Evolutionary conservation across 37 sponge, comb jelly and placozoan species (phyloP).

Genomic region (Dysidea cf. avara): DNA sequence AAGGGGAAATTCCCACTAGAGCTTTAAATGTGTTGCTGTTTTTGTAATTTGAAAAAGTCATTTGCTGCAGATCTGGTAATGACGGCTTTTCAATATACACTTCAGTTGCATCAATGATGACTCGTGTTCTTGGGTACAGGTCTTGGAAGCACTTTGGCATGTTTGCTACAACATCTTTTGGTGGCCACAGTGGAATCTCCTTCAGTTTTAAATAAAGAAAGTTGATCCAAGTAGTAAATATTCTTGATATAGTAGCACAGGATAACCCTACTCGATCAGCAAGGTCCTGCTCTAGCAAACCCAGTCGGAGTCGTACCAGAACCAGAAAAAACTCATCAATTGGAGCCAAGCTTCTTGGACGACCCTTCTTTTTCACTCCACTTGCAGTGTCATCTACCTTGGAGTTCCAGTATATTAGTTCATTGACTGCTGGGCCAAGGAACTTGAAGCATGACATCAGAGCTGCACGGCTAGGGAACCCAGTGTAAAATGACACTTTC

Average conservation of each 20-base stretch:
- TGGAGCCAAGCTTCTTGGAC: conserved; percentile 14
- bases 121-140: conserved; percentile 14
- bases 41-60: too few relatives aligned
- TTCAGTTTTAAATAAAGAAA: conserved; percentile 28
- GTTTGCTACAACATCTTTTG: conserved; percentile 8
- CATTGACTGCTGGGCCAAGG: conserved; percentile 26
- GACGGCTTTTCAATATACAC: conserved; percentile 41
- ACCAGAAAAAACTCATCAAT: conserved; percentile 34
- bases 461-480: conserved; percentile 21
- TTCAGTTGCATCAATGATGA: conserved; percentile 36
- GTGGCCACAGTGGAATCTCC: conserved; percentile 31
- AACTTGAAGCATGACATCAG: conserved; percentile 21
- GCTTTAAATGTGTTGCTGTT: too few relatives aligned
- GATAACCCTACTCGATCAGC: conserved; percentile 24
- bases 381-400: neutral
- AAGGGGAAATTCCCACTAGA: too few relatives aligned
- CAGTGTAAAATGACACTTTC: conserved; percentile 47
- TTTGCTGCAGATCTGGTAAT: conserved; percentile 37
- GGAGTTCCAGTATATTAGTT: conserved; percentile 24
- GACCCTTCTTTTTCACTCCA: too few relatives aligned
- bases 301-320: conserved; percentile 20
- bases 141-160: conserved; percentile 42
- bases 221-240: conserved; percentile 35
- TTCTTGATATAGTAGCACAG: conserved; percentile 25
- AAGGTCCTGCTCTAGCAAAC: conserved; percentile 28